These are phyloP conservation scores for Calycopis cecrops DNA, from an alignment of 1,140 invertebrate genomes.

Conservation along the genomic window DNA sequence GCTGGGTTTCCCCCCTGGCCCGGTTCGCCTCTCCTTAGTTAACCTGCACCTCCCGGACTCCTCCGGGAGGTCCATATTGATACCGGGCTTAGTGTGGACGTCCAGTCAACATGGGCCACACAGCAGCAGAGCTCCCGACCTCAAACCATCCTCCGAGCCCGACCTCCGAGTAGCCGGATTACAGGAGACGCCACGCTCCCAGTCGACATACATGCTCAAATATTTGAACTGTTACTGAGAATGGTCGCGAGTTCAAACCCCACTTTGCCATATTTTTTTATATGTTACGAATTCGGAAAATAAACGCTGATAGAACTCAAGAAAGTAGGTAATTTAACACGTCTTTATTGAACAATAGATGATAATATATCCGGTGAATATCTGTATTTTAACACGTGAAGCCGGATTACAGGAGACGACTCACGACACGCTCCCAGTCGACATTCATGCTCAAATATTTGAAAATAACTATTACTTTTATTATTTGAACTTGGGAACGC, in stretches of 20 bases:
- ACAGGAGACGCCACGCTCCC: conserved; percentile 94
- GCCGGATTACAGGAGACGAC: no score
- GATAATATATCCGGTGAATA: no score
- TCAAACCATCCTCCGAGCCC: conserved; percentile 89
- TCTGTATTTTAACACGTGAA: no score
- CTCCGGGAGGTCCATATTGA: conserved; percentile 92
- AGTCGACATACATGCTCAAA: conserved; percentile 74
- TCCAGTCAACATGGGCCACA: conserved; percentile 85
- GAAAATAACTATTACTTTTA: no score
- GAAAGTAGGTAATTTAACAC: no score
- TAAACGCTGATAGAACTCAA: no score
- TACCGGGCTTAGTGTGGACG: conserved; percentile 92
- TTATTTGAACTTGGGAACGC: no score
- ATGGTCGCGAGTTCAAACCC: not conserved
- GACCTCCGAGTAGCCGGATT: conserved; percentile 95
- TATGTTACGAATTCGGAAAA: no score
- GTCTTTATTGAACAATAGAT: no score
- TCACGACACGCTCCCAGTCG: no score
- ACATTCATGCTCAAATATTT: no score
- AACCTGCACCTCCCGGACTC: conserved; percentile 90
- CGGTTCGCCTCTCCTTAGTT: conserved; percentile 94
- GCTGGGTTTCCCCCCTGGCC: conserved; percentile 92
- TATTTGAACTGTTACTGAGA: not conserved
- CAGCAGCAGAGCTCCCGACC: conserved; percentile 84
- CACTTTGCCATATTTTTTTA: no score